Base-by-base conservation (phyloP, 2,113 vertebrate species). In the Cyanoderma ruficeps region DNA sequence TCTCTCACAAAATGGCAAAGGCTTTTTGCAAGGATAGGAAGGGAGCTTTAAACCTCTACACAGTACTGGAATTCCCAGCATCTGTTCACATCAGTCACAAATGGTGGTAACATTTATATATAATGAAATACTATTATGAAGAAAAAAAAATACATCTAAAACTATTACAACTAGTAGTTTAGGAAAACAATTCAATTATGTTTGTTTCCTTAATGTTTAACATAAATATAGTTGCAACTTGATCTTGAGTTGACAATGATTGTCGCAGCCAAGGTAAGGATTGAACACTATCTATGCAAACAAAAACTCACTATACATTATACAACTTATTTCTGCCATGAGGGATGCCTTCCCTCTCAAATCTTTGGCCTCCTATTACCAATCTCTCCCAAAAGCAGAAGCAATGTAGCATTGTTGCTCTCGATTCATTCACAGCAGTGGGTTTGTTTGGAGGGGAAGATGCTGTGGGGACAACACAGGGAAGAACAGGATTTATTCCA, bases 211-310 rank as follows among this genome's bases (percentile, higher is more conserved):
- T 96, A 95, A 96, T 65, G 59, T 94, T 97, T 97, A 96, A 97
- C 97, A 98, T 98, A 98, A 98, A 98, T 98, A 98, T 96, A 95
- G 93, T 96, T 97, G 97, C 98, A 98, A 97, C 96, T 97, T 94
- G 96, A 97, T 97, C 97, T 97, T 95, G 93, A 97, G 95, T 97
- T 98, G 97, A 97, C 97, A 97, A 96, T 98, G 98, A 98, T 98
- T 98, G 98, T 98, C 98, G 0, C 94, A 98, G 98, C 98, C 98
- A 98, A 97, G 78, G 78, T 87, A 96, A 91, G 91, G 90, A 97
- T 74, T 97, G 93, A 97, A 97, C 60, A 87, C 91, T 96, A 97
- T 76, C 96, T 97, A 97, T 53, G 90, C 94, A 95, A 92, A 98
- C 82, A 97, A 89, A 97, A 97, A 93, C 74, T 97, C 92, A 83